phyloP scores from a whole-genome alignment of 2,888 invertebrate species.

The Mesorhabditis belari region DNA sequence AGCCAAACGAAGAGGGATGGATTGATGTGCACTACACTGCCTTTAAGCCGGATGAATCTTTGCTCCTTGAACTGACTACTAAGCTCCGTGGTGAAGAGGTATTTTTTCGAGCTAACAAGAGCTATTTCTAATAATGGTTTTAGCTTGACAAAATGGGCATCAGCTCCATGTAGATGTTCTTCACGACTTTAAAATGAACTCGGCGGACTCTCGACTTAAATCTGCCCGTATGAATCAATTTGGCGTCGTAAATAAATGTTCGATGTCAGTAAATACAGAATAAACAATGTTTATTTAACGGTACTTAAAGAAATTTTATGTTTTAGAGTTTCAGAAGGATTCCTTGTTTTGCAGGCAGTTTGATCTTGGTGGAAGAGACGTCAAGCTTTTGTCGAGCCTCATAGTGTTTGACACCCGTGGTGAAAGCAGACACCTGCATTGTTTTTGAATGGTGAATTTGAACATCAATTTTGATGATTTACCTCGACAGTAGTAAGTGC shows the following conservation, averaged over 20 bases:
- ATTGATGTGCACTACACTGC: background rate
- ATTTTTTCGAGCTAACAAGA: background rate
- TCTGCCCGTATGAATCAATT: too few relatives aligned
- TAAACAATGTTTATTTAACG: too few relatives aligned
- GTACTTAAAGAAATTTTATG: too few relatives aligned
- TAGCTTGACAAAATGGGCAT: too few relatives aligned
- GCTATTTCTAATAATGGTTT: too few relatives aligned
- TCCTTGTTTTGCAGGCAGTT: constrained; percentile 26
- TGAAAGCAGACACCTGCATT: constrained; percentile 23
- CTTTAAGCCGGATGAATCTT: background rate
- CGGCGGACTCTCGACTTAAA: too few relatives aligned
- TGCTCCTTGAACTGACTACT: background rate
- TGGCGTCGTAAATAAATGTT: too few relatives aligned
- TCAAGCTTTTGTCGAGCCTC: constrained; percentile 15
- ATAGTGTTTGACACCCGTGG: constrained; percentile 19
- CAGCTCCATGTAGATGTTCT: too few relatives aligned
- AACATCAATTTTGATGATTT: background rate
- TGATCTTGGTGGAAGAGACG: constrained; percentile 9
- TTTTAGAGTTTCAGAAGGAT: constrained; percentile 25
- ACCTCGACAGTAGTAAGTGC: constrained; percentile 17
- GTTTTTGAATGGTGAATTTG: constrained; percentile 13
- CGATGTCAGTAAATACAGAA: too few relatives aligned
- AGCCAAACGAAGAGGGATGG: background rate
- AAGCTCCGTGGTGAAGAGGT: background rate
- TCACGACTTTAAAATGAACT: too few relatives aligned